Percentiles rank a stretch among this genome's conserved stretches.
Conservation (phyloP, 2,797 vertebrate species). For the Etheostoma perlongum region DNA sequence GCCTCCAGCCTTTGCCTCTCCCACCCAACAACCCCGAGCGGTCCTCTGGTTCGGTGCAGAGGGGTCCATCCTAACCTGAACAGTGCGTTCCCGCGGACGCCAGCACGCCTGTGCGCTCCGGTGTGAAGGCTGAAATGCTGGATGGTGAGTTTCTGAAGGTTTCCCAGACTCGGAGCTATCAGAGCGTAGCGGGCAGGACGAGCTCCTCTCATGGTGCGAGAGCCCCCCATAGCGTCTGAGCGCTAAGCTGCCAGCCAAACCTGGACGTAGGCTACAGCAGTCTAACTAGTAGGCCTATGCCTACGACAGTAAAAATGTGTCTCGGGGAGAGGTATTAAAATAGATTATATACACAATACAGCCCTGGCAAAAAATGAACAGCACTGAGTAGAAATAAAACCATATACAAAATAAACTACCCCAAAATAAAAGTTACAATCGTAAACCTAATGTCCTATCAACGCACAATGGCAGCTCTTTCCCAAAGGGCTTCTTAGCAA, state of each 20-base stretch:
- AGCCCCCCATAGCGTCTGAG: conserved; percentile 55
- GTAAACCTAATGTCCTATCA: not conserved
- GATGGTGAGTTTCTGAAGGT: conserved; percentile 36
- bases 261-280: not conserved
- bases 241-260: not conserved
- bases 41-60: not conserved
- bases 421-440: not conserved
- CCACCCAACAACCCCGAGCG: conserved; percentile 11
- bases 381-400: not conserved
- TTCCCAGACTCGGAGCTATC: conserved; percentile 23
- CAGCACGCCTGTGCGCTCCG: conserved; percentile 38
- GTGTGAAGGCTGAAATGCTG: conserved; percentile 31
- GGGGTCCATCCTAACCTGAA: conserved; percentile 43
- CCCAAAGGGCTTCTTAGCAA: too few species aligned
- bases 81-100: conserved; percentile 21
- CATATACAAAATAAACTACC: not conserved
- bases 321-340: not conserved
- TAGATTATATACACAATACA: not conserved
- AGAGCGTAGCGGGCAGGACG: conserved; percentile 14
- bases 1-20: conserved; percentile 37
- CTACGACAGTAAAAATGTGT: too few species aligned
- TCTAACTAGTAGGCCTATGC: too few species aligned
- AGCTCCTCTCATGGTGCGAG: not conserved
- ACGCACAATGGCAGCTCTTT: not conserved
- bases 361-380: not conserved